These are phyloP conservation scores for Paralichthys olivaceus DNA, from an alignment of 2,113 vertebrate genomes.

Conservation along the genomic window DNA sequence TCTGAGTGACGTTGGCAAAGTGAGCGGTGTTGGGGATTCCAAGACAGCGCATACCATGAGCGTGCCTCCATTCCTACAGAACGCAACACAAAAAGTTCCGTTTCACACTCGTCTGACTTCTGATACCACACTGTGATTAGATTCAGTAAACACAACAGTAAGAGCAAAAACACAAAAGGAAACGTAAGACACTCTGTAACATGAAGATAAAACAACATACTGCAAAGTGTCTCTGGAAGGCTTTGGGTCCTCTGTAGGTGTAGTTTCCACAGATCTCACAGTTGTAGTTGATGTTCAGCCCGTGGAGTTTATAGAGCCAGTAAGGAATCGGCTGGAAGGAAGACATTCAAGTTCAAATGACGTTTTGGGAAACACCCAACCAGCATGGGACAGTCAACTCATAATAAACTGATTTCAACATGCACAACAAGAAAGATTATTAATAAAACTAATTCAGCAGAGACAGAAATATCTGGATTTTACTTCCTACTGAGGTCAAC, in stretches of 20 bases:
- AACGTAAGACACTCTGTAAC: too few species aligned
- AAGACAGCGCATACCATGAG: slow-evolving; percentile 96
- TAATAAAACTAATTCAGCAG: too few species aligned
- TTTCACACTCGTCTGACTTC: neutral
- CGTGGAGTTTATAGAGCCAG: slow-evolving; percentile 97
- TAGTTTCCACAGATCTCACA: slow-evolving; percentile 99
- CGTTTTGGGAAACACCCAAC: neutral
- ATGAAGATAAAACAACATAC: slow-evolving; percentile 29
- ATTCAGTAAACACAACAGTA: too few species aligned
- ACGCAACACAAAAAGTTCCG: neutral
- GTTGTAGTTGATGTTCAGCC: slow-evolving; percentile 99
- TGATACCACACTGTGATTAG: neutral
- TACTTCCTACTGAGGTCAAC: neutral
- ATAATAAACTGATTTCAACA: neutral
- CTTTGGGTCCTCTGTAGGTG: slow-evolving; percentile 97
- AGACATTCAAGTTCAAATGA: neutral
- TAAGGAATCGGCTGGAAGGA: slow-evolving; percentile 92
- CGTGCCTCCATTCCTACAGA: slow-evolving; percentile 95
- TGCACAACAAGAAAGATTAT: neutral
- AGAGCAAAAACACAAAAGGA: too few species aligned
- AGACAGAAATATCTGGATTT: neutral
- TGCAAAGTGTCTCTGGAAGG: slow-evolving; percentile 90
- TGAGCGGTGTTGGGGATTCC: slow-evolving; percentile 98
- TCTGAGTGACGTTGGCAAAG: slow-evolving; percentile 98
- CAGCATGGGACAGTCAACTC: neutral